Conservation (phyloP, 2,888 invertebrate species). For the Chrysolina americana region DNA sequence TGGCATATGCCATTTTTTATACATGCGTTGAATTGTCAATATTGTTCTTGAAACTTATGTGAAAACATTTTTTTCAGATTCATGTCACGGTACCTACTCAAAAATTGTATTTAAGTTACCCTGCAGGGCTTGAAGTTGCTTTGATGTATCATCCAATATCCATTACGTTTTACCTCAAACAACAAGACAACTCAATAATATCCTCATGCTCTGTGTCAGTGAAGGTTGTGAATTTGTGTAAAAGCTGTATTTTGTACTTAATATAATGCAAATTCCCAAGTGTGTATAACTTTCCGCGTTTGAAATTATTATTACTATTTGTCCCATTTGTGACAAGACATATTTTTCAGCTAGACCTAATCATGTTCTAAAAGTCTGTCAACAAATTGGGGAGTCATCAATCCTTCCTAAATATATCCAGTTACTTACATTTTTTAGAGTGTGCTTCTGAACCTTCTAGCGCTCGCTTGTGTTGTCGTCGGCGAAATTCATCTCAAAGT, state of each 20-base stretch:
- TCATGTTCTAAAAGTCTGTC: not conserved
- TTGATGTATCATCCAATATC: too few relatives aligned
- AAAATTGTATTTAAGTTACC: too few relatives aligned
- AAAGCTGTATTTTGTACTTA: not conserved
- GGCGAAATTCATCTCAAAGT: not conserved
- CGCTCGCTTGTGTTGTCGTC: not conserved
- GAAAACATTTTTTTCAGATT: too few relatives aligned
- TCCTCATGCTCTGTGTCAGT: too few relatives aligned
- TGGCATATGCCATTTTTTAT: too few relatives aligned
- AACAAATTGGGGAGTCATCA: not conserved
- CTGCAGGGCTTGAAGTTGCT: too few relatives aligned
- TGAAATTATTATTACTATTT: not conserved
- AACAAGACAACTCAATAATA: too few relatives aligned
- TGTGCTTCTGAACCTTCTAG: not conserved
- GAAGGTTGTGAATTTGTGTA: too few relatives aligned
- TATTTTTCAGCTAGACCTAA: not conserved
- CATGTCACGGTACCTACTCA: too few relatives aligned
- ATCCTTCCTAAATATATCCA: slow-evolving; percentile 6
- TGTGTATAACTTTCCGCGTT: not conserved
- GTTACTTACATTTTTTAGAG: not conserved
- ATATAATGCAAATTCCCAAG: not conserved
- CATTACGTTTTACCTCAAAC: too few relatives aligned
- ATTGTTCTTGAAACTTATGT: too few relatives aligned
- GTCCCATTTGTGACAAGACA: not conserved
- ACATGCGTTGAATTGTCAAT: too few relatives aligned